These are phyloP conservation scores for Calypte anna DNA, from an alignment of 2,113 vertebrate species.

Conservation along the genomic window DNA sequence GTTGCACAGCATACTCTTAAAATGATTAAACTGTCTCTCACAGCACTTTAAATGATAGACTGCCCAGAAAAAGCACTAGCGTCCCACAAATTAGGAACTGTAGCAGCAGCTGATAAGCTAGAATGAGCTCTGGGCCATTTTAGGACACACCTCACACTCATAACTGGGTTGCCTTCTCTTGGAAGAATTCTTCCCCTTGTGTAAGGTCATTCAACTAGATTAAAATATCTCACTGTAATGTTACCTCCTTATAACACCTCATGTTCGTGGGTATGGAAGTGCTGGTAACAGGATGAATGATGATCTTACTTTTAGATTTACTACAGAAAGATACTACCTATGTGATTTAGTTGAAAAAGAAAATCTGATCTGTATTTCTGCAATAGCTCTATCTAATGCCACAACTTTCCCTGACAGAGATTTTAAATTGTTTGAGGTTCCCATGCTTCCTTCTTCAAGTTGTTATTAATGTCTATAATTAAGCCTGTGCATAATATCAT, in stretches of 20 bases:
- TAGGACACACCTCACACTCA: slow-evolving; percentile 59
- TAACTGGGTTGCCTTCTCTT: slow-evolving; percentile 46
- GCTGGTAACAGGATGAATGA: slow-evolving; percentile 2
- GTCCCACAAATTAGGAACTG: slow-evolving; percentile 67
- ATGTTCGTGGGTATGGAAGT: background rate
- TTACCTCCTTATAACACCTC: slow-evolving; percentile 31
- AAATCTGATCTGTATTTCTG: background rate
- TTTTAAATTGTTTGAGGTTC: slow-evolving; percentile 24
- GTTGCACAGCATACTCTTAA: slow-evolving; percentile 61
- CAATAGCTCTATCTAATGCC: background rate
- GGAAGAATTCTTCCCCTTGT: slow-evolving; percentile 50
- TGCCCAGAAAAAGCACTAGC: slow-evolving; percentile 53
- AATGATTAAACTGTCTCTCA: slow-evolving; percentile 68
- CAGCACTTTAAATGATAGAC: slow-evolving; percentile 70
- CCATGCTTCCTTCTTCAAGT: background rate
- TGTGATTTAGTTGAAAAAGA: slow-evolving; percentile 17
- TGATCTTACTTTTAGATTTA: background rate
- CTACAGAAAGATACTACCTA: background rate
- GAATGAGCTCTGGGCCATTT: slow-evolving; percentile 58
- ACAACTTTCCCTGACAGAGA: slow-evolving; percentile 9
- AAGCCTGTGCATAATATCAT: background rate
- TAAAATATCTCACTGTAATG: slow-evolving; percentile 48
- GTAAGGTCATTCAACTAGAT: slow-evolving; percentile 65
- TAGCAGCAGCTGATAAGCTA: slow-evolving; percentile 52
- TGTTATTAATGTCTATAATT: slow-evolving; percentile 28